These are phyloP conservation scores for Xenopus laevis DNA, from an alignment of 2,113 vertebrate genomes.

Conservation along the genomic window DNA sequence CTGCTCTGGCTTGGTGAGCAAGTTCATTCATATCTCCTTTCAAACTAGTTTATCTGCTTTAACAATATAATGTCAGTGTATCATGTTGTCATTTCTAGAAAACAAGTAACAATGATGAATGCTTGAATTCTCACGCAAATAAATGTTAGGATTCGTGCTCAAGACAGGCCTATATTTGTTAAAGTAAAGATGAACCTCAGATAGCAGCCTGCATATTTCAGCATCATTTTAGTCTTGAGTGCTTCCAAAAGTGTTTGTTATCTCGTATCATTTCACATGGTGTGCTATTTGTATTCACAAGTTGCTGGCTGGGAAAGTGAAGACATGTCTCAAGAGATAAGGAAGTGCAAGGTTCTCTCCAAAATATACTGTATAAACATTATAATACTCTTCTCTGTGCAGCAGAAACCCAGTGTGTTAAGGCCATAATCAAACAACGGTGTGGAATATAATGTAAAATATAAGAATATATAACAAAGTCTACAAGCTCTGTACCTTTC, in stretches of 20 bases:
- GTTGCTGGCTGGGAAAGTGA: slow-evolving; percentile 19
- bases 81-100: slow-evolving; percentile 12
- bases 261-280: slow-evolving; percentile 33
- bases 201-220: neutral
- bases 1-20: no score
- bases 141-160: slow-evolving; percentile 7
- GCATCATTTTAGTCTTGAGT: slow-evolving; percentile 12
- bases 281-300: neutral
- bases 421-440: no score
- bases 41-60: slow-evolving; percentile 6
- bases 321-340: slow-evolving; percentile 45
- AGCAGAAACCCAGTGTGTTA: neutral
- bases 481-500: no score
- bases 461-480: no score
- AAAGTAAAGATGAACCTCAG: slow-evolving; percentile 5
- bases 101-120: slow-evolving; percentile 7
- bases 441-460: no score
- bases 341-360: slow-evolving; percentile 2
- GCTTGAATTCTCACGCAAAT: neutral
- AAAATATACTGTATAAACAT: slow-evolving; percentile 30
- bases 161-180: slow-evolving; percentile 11
- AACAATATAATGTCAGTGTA: slow-evolving; percentile 16
- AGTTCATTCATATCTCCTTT: no score
- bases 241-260: neutral
- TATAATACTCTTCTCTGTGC: slow-evolving; percentile 13